A percentile compares a stretch with the other conserved stretches of the same genome.
Conservation (phyloP, 2,113 vertebrate genomes). For the Loxodonta africana region DNA sequence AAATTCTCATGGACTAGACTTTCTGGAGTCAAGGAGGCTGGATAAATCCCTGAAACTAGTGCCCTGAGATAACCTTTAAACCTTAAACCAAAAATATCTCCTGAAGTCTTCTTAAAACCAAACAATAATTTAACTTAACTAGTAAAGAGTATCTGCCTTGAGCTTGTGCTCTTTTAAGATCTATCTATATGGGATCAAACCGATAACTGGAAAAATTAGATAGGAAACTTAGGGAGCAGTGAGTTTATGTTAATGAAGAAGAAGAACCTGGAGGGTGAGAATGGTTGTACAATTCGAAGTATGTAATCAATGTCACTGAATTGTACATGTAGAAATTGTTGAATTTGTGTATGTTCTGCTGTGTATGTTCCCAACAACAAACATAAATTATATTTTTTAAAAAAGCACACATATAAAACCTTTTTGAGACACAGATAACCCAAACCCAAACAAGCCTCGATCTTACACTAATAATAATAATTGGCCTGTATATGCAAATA, state of each 20-base stretch:
- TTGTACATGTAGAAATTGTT: not conserved
- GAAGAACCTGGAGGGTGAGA: not conserved
- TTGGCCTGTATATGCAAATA: not conserved
- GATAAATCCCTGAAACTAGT: not conserved
- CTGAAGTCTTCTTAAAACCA: not conserved
- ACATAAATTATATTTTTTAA: not conserved
- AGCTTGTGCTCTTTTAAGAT: not conserved
- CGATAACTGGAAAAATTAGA: not conserved
- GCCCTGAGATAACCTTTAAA: not conserved
- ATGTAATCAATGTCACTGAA: not conserved
- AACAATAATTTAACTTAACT: not conserved
- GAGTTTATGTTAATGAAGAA: not conserved
- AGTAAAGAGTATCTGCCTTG: not conserved
- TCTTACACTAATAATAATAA: slow-evolving; percentile 59
- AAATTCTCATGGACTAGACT: not conserved
- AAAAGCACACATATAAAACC: not conserved
- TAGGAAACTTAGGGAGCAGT: not conserved
- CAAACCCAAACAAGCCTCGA: slow-evolving; percentile 62
- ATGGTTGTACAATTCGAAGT: not conserved
- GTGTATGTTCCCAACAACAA: not conserved
- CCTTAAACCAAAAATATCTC: not conserved
- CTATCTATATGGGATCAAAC: not conserved
- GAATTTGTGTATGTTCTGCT: not conserved
- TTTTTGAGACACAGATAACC: slow-evolving; percentile 52
- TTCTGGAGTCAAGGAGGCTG: not conserved